Evolutionary conservation across 1,140 invertebrate species (phyloP).

Genomic region (Drosophila kohkoa): DNA sequence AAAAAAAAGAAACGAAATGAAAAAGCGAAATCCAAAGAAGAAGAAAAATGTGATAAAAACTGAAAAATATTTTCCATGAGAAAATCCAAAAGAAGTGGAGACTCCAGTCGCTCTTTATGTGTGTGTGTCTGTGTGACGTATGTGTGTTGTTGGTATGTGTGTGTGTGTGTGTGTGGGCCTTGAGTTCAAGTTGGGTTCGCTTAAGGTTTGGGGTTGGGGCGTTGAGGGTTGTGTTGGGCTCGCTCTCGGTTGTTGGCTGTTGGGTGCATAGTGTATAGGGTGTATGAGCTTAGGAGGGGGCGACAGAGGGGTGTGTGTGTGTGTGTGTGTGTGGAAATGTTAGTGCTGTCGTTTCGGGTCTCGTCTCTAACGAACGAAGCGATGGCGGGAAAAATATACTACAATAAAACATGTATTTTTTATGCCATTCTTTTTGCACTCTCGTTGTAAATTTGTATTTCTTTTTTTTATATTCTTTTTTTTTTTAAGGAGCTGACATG

Average conservation of each 20-base stretch:
- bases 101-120: slow-evolving; percentile 21
- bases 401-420: slow-evolving; percentile 84
- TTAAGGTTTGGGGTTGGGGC: slow-evolving; percentile 22
- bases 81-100: slow-evolving; percentile 78
- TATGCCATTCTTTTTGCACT: slow-evolving; percentile 58
- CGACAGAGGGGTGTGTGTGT: no score
- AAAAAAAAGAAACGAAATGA: slow-evolving; percentile 43
- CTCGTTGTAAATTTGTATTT: slow-evolving; percentile 42
- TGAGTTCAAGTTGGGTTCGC: slow-evolving; percentile 53
- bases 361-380: slow-evolving; percentile 29
- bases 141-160: slow-evolving; percentile 16
- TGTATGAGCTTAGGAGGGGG: slow-evolving; percentile 18
- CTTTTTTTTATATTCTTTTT: slow-evolving; percentile 27
- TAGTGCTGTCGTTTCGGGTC: slow-evolving; percentile 38
- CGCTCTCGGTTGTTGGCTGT: background rate
- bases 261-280: slow-evolving; percentile 1
- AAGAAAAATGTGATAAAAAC: slow-evolving; percentile 66
- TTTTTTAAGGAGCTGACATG: slow-evolving; percentile 79
- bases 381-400: slow-evolving; percentile 80
- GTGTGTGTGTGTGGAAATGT: background rate
- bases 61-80: slow-evolving; percentile 83
- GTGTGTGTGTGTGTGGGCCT: slow-evolving; percentile 40
- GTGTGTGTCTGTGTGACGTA: slow-evolving; percentile 11
- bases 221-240: background rate
- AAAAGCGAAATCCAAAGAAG: slow-evolving; percentile 70